Evolutionary conservation across 2,113 vertebrate genomes (phyloP).

Genomic region (Rynchops niger): DNA sequence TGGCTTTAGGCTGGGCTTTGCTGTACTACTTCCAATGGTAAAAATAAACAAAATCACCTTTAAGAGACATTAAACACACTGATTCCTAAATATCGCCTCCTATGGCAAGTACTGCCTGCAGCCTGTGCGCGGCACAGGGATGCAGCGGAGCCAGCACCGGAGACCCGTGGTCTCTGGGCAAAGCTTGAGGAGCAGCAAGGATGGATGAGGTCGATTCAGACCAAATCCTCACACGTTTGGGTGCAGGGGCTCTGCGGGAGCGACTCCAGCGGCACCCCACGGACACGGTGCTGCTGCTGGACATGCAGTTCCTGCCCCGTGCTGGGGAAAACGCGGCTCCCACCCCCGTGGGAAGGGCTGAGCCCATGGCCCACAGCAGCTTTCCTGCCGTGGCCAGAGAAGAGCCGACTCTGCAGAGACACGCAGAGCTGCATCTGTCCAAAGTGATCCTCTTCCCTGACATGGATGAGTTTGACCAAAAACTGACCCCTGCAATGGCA

Average conservation of each 20-base stretch:
- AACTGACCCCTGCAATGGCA: accelerated
- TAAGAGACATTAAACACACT: background rate
- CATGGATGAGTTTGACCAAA: accelerated
- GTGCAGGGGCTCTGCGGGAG: background rate
- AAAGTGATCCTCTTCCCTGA: too few relatives aligned
- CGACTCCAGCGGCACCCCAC: accelerated
- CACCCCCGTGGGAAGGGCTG: background rate
- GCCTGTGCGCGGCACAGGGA: background rate
- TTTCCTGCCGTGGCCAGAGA: too few relatives aligned
- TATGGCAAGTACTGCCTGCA: background rate
- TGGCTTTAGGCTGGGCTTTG: background rate
- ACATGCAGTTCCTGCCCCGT: background rate
- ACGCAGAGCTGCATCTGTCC: background rate
- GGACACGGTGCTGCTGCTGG: background rate
- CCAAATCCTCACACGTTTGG: background rate
- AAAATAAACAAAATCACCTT: background rate
- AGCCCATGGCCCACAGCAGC: background rate
- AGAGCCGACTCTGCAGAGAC: background rate
- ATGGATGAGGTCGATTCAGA: accelerated
- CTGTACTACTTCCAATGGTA: background rate
- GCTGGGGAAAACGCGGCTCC: background rate
- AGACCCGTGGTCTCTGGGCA: background rate
- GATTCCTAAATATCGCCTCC: background rate
- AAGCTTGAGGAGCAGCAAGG: background rate
- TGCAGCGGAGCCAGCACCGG: accelerated